Evolutionary conservation across 2,888 invertebrate species (phyloP), one percentile per base, ranked within the genome.

Genomic region (Sipha maydis): DNA sequence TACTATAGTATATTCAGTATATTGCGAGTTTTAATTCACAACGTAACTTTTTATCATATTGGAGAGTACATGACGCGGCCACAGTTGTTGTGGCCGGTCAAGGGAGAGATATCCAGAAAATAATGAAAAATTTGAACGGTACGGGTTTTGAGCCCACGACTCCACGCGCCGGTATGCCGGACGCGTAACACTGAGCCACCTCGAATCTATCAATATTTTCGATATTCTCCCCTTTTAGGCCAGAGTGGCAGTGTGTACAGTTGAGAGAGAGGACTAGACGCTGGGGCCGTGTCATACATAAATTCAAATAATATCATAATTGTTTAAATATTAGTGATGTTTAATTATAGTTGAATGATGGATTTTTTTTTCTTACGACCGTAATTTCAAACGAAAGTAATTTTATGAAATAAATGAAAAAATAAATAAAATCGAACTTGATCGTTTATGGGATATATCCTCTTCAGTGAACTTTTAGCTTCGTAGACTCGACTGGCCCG

Each of bases 381-480:
- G 21, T 67, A 21, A 8, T 21, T 48, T 31, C 28, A n/a, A 28
- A 69, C 28, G 9, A 69, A 8, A 1, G 17, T 25, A 4, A 69
- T 69, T 69, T 69, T n/a, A 69, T n/a, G 9, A 69, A 9, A 9
- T 25, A 11, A 17, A n/a, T n/a, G 1, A n/a, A 4, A 78, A 78
- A 48, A 25, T n/a, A 21, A 0, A 3, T 21, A 54, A 41, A 31
- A 76, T 38, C 19, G 61, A 61, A 90, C 90, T 34, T 56, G 61
- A 25, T 86, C 38, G 54, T 89, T 84, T 19, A 3, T 38, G 8
- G 89, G 90, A 38, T 90, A 89, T 38, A 89, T 73, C 31, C 61
- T 84, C 71, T 78, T 82, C 34, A 90, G 34, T 7, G 67, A 84
- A 25, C 25, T 19, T 48, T 78, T 80, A 3, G 89, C 85, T 25